A percentile compares a stretch with the other conserved stretches of the same genome.
Conservation (phyloP, 2,888 invertebrate genomes). For the Tricholauxania praeusta region DNA sequence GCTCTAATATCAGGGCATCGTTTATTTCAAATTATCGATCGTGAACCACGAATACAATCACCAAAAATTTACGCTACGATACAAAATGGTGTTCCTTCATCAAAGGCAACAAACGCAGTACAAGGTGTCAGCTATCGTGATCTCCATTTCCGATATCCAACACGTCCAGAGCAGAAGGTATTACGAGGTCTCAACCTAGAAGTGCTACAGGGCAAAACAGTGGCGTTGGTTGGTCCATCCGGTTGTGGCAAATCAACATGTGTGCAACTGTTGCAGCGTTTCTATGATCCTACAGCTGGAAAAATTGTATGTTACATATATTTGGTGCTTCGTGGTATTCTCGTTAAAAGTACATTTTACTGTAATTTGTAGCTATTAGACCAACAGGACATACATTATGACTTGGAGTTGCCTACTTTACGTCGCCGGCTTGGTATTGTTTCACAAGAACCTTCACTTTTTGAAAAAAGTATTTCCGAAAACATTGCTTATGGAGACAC, state of each 20-base stretch:
- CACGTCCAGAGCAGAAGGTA: constrained; percentile 79
- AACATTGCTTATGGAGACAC: constrained; percentile 94
- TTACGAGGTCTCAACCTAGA: constrained; percentile 77
- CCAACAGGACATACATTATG: constrained; percentile 70
- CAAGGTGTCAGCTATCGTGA: constrained; percentile 71
- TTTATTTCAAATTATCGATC: constrained; percentile 74
- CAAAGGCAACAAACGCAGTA: constrained; percentile 50
- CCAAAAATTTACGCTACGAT: constrained; percentile 55
- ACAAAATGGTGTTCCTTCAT: constrained; percentile 41
- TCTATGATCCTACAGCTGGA: constrained; percentile 81
- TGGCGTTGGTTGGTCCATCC: constrained; percentile 80
- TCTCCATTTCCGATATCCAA: constrained; percentile 84
- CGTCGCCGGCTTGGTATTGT: constrained; percentile 86
- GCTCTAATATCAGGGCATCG: constrained; percentile 78
- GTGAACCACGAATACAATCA: constrained; percentile 71
- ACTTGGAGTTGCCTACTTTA: constrained; percentile 73
- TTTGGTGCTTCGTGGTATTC: background rate
- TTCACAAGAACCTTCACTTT: constrained; percentile 91
- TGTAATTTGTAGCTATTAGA: constrained; percentile 61
- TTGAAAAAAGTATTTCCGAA: constrained; percentile 87
- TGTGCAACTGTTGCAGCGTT: constrained; percentile 80
- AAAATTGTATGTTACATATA: constrained; percentile 68
- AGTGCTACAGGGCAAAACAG: constrained; percentile 77
- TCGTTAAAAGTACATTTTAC: constrained; percentile 9
- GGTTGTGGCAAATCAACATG: constrained; percentile 88